Conservation (phyloP, 2,797 vertebrate species). For the Oryzias dopingdopingensis region DNA sequence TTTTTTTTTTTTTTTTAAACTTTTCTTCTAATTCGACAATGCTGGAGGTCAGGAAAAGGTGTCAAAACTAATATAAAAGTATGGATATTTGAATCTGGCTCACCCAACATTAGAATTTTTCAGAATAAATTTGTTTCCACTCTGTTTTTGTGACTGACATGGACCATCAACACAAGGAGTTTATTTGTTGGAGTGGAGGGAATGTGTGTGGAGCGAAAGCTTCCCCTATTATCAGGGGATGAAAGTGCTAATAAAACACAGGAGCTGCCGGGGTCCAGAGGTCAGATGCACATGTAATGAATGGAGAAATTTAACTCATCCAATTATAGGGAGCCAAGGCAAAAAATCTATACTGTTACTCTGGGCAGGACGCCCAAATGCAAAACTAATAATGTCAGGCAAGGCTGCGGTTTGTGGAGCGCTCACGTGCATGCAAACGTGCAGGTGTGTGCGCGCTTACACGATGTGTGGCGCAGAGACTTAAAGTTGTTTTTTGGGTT, state of each 20-base stretch:
- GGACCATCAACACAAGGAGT: slow-evolving; percentile 35
- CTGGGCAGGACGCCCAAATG: slow-evolving; percentile 93
- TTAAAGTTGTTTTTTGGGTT: slow-evolving; percentile 13
- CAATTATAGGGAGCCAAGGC: slow-evolving; percentile 93
- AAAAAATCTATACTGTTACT: slow-evolving; percentile 97
- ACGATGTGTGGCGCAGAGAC: slow-evolving; percentile 30
- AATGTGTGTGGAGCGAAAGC: slow-evolving; percentile 38
- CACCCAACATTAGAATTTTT: background rate
- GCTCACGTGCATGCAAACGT: slow-evolving; percentile 29
- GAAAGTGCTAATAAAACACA: slow-evolving; percentile 97
- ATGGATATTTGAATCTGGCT: slow-evolving; percentile 1
- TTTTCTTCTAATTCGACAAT: background rate
- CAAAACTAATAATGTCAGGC: slow-evolving; percentile 97
- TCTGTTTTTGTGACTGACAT: background rate
- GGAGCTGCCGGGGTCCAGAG: slow-evolving; percentile 89
- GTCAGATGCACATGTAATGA: slow-evolving; percentile 97
- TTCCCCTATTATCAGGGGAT: slow-evolving; percentile 91
- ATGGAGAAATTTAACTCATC: slow-evolving; percentile 99
- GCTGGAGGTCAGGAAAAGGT: background rate
- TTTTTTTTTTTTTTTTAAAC: too few relatives aligned
- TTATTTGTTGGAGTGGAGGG: slow-evolving; percentile 53
- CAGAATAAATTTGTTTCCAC: background rate
- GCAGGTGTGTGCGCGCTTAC: slow-evolving; percentile 30
- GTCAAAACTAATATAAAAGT: background rate
- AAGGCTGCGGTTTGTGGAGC: slow-evolving; percentile 68